Evolutionary conservation across 2,113 vertebrate species (phyloP), one percentile per base, ranked within the genome.

Genomic region (Corythornis madagascariensis): DNA sequence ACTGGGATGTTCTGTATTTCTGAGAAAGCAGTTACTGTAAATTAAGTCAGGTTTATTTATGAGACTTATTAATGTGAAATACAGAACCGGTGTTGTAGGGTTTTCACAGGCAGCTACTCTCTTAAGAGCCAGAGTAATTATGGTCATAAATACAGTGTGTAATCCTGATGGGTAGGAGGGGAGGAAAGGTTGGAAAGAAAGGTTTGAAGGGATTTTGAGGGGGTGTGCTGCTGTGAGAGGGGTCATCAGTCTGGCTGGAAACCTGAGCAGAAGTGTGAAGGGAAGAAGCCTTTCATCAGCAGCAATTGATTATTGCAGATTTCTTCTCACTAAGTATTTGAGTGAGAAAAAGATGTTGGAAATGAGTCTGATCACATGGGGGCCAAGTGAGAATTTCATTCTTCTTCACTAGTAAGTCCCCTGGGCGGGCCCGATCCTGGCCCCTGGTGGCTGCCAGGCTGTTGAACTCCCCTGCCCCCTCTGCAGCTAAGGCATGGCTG

Each of bases 21-120:
- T 67, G 66, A 84, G 61, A 81, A 91, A 86, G 60, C 21, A 45
- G 69, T 83, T 93, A 61, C 47, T 93, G 33, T 92, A 87, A 85
- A 91, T 85, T 76, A 93, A 90, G 40, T 89, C 64, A 33, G 33
- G 52, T 91, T 95, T 96, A 89, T 96, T 96, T 93, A 83, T 92
- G 94, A 85, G 82, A 40, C 64, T 85, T 94, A 93, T 85, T 92
- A 90, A 90, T 76, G 40, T 95, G 76, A 95, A 92, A 94, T 92
- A 80, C 8, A 60, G 82, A 74, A 85, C 66, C 1, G 1, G n/a
- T 35, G 18, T 77, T 75, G 45, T 72, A 2, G 64, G 52, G 56
- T 70, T 89, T 94, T 87, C 91, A 74, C 79, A 95, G 82, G 85
- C 0, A 3, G 52, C 78, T 76, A 56, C 84, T 89, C 70, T 95